These are phyloP conservation scores for Pachyseris speciosa DNA, from an alignment of 64 coral and sea anemone species.

Conservation along the genomic window DNA sequence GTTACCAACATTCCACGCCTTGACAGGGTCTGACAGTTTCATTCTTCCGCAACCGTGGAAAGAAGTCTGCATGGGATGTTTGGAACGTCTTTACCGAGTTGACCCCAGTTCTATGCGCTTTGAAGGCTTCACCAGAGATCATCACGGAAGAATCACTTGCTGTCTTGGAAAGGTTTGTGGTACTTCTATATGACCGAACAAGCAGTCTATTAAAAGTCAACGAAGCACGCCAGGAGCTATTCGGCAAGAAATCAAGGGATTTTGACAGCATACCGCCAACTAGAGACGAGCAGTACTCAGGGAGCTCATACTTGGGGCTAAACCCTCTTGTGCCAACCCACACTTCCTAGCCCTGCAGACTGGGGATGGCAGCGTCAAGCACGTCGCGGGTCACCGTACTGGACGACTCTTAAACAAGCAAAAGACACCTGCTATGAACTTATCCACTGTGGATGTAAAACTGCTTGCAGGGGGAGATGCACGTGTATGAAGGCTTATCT, in stretches of 20 bases:
- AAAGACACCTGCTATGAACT: not conserved
- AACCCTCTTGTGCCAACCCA: not conserved
- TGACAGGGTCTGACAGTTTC: too few relatives aligned
- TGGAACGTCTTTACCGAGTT: constrained; percentile 64
- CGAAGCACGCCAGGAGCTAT: constrained; percentile 21
- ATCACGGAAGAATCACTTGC: constrained; percentile 6
- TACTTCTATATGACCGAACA: constrained; percentile 40
- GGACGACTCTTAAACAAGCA: not conserved
- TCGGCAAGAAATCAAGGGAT: constrained; percentile 23
- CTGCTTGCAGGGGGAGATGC: not conserved
- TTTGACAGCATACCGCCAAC: constrained; percentile 26
- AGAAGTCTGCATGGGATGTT: constrained; percentile 68
- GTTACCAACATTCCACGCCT: too few relatives aligned
- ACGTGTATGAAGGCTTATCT: too few relatives aligned
- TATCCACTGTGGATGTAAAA: not conserved
- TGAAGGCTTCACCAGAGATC: not conserved
- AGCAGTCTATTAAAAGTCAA: not conserved
- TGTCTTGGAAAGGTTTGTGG: not conserved
- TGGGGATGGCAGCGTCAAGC: constrained; percentile 26
- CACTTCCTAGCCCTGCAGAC: constrained; percentile 15
- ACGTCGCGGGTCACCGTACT: not conserved
- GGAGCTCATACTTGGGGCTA: constrained; percentile 17
- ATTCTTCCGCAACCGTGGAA: constrained; percentile 42
- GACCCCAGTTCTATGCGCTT: not conserved
- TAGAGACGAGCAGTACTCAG: too few relatives aligned